Base-by-base conservation (phyloP, 2,888 invertebrate species). In the Coenonympha arcania region DNA sequence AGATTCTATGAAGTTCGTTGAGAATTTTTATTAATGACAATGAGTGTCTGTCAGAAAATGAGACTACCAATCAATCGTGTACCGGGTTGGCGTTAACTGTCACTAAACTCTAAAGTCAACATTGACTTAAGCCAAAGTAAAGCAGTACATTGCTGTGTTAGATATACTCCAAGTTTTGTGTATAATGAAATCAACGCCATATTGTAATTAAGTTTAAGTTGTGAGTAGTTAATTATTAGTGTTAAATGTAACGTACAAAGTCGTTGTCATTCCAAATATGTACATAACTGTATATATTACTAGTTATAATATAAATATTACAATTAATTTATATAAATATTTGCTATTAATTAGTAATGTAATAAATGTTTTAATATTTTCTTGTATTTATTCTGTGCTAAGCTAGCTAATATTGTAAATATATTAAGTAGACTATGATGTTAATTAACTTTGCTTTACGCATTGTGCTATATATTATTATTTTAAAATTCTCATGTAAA, bases 241-340 rank as follows among this genome's bases (percentile, higher is more conserved):
- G 48, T 61, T 39, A 56, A 76, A 71, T 74, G 68, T 80, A 79
- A 79, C 85, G 85, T 85, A 85, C 85, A 85, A 85, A 71, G 66
- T 74, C 69, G 69, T 64, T 73, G 75, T 79, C 74, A 81, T 75
- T 77, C 70, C 68, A 74, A 73, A 39, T 59, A 67, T 83, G 81
- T 83, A 84, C 59, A 71, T 71, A 74, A 64, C 60, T 84, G 84
- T 85, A 84, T 62, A 85, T 83, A 39, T 24, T 22, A 24, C 4
- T 8, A n/a, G 3, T 2, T 36, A 36, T 36, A 36, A 36, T 36
- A 39, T 39, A 39, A n/a, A n/a, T n/a, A n/a, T n/a, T n/a, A n/a
- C n/a, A n/a, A n/a, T n/a, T n/a, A n/a, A n/a, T n/a, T n/a, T n/a
- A n/a, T n/a, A n/a, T n/a, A n/a, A n/a, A n/a, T n/a, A n/a, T n/a